A percentile compares a stretch with the other conserved stretches of the same genome.
Conservation (phyloP, 2,113 vertebrate species). For the Hypocryptadius cinnamomeus region DNA sequence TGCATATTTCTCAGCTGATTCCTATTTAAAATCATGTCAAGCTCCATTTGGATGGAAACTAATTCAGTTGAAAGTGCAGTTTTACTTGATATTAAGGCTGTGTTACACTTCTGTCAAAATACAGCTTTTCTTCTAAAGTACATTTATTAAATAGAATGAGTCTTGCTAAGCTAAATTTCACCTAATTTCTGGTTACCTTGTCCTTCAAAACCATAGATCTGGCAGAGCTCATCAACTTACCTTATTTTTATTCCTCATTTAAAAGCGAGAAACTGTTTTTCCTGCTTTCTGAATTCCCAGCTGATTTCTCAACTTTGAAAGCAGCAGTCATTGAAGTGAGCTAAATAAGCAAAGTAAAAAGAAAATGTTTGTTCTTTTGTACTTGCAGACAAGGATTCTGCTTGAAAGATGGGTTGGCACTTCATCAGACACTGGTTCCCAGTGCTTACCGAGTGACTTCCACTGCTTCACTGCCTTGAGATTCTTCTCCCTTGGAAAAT, state of each 20-base stretch:
- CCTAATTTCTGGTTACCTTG: slow-evolving; percentile 17
- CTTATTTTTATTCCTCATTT: slow-evolving; percentile 25
- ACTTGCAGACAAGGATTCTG: slow-evolving; percentile 18
- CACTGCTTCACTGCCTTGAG: background rate
- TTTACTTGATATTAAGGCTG: background rate
- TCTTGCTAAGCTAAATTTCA: background rate
- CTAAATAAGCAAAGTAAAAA: slow-evolving; percentile 40
- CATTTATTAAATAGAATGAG: background rate
- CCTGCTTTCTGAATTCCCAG: slow-evolving; percentile 21
- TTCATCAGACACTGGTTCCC: background rate
- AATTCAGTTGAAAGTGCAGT: background rate
- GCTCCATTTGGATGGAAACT: background rate
- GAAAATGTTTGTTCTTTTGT: slow-evolving; percentile 57
- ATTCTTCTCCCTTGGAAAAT: background rate
- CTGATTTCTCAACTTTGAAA: slow-evolving; percentile 34
- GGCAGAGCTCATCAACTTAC: background rate
- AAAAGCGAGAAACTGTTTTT: slow-evolving; percentile 8
- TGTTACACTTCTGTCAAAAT: background rate
- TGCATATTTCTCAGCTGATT: background rate
- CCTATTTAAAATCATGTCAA: background rate
- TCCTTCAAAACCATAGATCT: slow-evolving; percentile 18
- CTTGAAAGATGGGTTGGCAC: slow-evolving; percentile 6
- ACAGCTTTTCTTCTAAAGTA: background rate
- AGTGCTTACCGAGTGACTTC: background rate
- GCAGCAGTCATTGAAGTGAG: slow-evolving; percentile 27